Evolutionary conservation across 2,113 vertebrate species (phyloP).

Genomic region (Salminus brasiliensis): DNA sequence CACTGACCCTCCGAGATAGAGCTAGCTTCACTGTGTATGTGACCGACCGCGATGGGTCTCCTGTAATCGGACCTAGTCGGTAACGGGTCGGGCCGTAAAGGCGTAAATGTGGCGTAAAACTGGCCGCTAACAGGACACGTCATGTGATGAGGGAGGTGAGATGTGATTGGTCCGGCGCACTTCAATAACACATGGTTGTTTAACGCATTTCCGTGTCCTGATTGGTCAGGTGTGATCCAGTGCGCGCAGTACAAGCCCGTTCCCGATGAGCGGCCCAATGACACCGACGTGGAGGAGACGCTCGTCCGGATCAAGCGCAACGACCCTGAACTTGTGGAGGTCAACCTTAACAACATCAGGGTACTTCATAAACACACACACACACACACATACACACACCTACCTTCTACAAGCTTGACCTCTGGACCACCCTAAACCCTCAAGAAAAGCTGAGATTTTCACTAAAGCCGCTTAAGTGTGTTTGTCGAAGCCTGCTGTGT

Average conservation of each 20-base stretch:
- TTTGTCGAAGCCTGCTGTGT: too few species aligned
- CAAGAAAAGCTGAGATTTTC: not conserved
- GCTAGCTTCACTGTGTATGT: too few species aligned
- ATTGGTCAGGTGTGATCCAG: slow-evolving; percentile 90
- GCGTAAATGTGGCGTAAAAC: too few species aligned
- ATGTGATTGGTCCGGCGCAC: not conserved
- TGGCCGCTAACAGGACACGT: too few species aligned
- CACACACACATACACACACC: too few species aligned
- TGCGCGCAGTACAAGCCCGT: slow-evolving; percentile 94
- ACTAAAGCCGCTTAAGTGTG: not conserved
- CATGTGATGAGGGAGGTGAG: not conserved
- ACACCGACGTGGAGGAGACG: slow-evolving; percentile 92
- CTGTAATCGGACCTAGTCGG: not conserved
- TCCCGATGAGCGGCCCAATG: slow-evolving; percentile 93
- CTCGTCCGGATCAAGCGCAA: slow-evolving; percentile 86
- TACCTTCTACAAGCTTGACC: too few species aligned
- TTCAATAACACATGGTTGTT: too few species aligned
- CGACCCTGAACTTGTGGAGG: slow-evolving; percentile 89
- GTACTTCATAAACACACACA: slow-evolving; percentile 69
- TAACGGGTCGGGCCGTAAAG: too few species aligned
- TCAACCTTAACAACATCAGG: slow-evolving; percentile 98
- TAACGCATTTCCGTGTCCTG: too few species aligned
- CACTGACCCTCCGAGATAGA: not conserved
- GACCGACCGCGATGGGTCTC: too few species aligned
- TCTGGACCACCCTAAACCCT: too few species aligned